Conservation (phyloP, 2,888 invertebrate species). For the Vesta saturnalis region DNA sequence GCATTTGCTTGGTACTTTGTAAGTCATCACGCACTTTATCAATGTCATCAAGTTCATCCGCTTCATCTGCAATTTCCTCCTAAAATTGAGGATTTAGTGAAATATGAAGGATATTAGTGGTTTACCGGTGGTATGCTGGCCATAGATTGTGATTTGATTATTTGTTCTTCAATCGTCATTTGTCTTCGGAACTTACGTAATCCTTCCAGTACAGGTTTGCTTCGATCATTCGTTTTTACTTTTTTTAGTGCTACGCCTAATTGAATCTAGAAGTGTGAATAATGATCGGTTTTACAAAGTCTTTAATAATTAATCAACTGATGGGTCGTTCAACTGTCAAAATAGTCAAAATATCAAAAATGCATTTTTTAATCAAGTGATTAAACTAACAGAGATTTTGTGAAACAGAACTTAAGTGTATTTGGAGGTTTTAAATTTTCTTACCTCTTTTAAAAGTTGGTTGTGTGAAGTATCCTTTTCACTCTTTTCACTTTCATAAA, state of each 20-base stretch:
- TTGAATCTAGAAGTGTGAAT: conserved; percentile 72
- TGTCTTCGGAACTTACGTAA: conserved; percentile 88
- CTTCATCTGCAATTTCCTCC: conserved; percentile 65
- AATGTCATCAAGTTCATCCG: conserved; percentile 90
- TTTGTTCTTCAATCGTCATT: conserved; percentile 90
- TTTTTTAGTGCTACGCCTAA: conserved; percentile 79
- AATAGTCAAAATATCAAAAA: no score
- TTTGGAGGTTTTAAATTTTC: no score
- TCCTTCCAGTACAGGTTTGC: conserved; percentile 84
- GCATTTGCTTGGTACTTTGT: conserved; percentile 90
- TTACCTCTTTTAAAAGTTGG: conserved; percentile 73
- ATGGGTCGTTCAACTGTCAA: no score
- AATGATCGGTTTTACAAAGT: no score
- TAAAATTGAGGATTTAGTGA: conserved; percentile 20
- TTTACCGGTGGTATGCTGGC: conserved; percentile 66
- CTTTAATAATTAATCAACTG: no score
- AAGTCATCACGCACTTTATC: conserved; percentile 90
- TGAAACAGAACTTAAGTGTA: no score
- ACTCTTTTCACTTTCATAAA: conserved; percentile 89
- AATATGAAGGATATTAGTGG: not conserved
- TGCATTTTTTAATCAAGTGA: no score
- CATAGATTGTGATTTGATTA: conserved; percentile 83
- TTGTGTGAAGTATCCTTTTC: conserved; percentile 84
- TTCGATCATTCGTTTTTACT: conserved; percentile 85
- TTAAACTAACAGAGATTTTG: no score